phyloP scores from a whole-genome alignment of 2,888 invertebrate genomes.

The Rutpela maculata region DNA sequence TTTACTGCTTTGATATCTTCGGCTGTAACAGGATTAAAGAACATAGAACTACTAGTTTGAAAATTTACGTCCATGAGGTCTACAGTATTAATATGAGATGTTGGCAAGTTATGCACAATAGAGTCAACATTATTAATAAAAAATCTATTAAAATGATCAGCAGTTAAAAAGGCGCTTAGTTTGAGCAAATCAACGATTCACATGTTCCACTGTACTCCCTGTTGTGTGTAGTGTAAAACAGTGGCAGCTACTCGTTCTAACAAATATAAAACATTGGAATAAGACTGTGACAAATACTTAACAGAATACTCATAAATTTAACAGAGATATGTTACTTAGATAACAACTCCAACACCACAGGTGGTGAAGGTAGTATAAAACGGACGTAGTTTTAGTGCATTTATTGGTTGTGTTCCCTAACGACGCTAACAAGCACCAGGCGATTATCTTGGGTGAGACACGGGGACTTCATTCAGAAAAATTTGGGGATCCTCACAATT shows the following conservation, averaged over 20 bases:
- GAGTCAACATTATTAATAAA: too few relatives aligned
- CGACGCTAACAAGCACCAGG: conserved; percentile 19
- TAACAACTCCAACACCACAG: conserved; percentile 64
- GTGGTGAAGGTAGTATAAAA: conserved; percentile 57
- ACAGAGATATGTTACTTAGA: conserved; percentile 70
- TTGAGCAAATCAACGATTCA: conserved; percentile 1
- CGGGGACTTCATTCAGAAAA: conserved; percentile 38
- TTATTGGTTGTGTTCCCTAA: conserved; percentile 34
- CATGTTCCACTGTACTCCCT: conserved; percentile 66
- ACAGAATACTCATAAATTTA: conserved; percentile 72
- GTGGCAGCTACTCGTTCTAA: conserved; percentile 72
- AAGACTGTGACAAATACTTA: conserved; percentile 74
- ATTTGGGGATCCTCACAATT: conserved; percentile 8
- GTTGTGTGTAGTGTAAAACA: conserved; percentile 71
- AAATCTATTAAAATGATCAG: too few relatives aligned
- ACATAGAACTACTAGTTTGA: too few relatives aligned
- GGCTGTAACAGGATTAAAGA: too few relatives aligned
- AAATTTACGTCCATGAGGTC: too few relatives aligned
- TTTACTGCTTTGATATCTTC: too few relatives aligned
- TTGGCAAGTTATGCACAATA: too few relatives aligned
- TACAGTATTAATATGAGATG: too few relatives aligned
- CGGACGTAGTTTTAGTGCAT: conserved; percentile 36
- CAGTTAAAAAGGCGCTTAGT: background rate
- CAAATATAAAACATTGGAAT: conserved; percentile 72
- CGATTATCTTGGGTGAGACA: conserved; percentile 14